Evolutionary conservation across 1,140 invertebrate species (phyloP).

Genomic region (Bombus affinis): DNA sequence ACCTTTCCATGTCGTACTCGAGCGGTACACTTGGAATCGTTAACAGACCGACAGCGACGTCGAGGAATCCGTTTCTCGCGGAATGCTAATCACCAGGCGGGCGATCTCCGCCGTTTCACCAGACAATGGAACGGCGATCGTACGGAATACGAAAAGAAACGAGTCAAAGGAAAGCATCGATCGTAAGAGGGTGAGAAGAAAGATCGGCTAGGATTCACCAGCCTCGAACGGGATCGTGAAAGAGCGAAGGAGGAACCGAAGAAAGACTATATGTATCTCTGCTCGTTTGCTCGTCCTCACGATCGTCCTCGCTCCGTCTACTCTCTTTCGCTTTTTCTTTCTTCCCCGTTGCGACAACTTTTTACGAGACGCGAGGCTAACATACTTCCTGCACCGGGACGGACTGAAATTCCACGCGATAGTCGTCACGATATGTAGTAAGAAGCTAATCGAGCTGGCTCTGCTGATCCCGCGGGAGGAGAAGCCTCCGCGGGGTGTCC

Average conservation of each 20-base stretch:
- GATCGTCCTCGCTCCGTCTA: background rate
- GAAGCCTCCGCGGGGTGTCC: conserved; percentile 45
- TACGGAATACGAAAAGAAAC: conserved; percentile 50
- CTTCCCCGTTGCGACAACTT: conserved; percentile 51
- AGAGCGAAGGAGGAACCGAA: conserved; percentile 10
- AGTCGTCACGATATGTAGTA: conserved; percentile 63
- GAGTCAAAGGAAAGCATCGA: conserved; percentile 9
- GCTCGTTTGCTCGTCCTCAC: background rate
- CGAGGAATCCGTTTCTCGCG: conserved; percentile 40
- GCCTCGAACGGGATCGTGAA: conserved; percentile 4
- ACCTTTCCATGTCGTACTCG: background rate
- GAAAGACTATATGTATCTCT: conserved; percentile 5
- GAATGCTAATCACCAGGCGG: conserved; percentile 55
- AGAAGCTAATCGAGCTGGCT: conserved; percentile 61
- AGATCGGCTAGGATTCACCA: conserved; percentile 30
- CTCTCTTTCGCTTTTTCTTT: conserved; percentile 17
- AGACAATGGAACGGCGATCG: conserved; percentile 59
- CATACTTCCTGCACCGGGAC: conserved; percentile 66
- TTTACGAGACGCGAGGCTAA: conserved; percentile 58
- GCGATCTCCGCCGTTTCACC: conserved; percentile 25
- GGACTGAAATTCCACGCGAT: conserved; percentile 65
- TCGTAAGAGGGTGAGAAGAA: conserved; percentile 31
- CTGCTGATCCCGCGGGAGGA: conserved; percentile 33
- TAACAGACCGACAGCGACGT: conserved; percentile 42
- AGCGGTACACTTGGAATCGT: conserved; percentile 32